phyloP scores from a whole-genome alignment of 2,113 vertebrate genomes.

The Mirounga angustirostris region DNA sequence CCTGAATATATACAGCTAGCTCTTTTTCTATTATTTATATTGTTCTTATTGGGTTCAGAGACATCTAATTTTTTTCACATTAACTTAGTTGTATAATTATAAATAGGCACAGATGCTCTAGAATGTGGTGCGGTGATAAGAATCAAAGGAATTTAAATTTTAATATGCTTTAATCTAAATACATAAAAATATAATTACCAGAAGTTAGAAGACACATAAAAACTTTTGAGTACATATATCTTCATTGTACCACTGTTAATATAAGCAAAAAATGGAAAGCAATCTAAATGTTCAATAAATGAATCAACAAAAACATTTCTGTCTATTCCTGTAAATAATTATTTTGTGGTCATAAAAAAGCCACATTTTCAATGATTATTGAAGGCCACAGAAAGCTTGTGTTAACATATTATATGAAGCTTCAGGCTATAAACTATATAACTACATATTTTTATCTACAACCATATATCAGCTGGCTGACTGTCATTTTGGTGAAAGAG shows the following conservation, averaged over 20 bases:
- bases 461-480: not conserved
- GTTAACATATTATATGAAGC: not conserved
- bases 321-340: not conserved
- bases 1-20: not conserved
- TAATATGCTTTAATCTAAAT: not conserved
- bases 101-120: not conserved
- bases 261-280: not conserved
- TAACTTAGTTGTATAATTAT: not conserved
- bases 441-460: not conserved
- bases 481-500: not conserved
- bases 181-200: not conserved
- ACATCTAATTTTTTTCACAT: not conserved
- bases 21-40: not conserved
- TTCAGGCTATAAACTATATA: not conserved
- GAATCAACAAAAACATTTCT: not conserved
- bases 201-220: not conserved
- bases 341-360: not conserved
- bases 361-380: slow-evolving; percentile 4
- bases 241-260: not conserved
- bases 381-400: not conserved
- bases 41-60: not conserved
- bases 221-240: not conserved
- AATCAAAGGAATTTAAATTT: not conserved
- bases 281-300: not conserved
- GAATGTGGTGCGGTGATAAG: not conserved